phyloP scores from a whole-genome alignment of 2,888 invertebrate species.

The Carabus problematicus region DNA sequence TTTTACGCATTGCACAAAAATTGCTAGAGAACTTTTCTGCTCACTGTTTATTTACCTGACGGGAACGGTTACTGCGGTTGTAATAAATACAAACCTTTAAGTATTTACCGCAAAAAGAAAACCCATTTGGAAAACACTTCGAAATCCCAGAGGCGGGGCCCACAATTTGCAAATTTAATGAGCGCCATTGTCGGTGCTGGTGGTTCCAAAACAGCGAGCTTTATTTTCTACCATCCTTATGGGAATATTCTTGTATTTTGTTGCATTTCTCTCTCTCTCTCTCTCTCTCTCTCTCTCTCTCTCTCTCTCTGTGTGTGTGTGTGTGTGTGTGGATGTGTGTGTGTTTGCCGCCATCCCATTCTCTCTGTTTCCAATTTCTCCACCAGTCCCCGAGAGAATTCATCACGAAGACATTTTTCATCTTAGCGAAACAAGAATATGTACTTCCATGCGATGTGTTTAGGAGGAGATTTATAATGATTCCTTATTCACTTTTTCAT shows the following conservation, averaged over 20 bases:
- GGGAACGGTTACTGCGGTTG: no score
- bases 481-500: constrained; percentile 21
- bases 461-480: constrained; percentile 35
- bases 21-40: no score
- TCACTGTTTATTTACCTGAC: no score
- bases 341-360: constrained; percentile 19
- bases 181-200: constrained; percentile 31
- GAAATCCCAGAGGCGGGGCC: constrained; percentile 25
- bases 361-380: constrained; percentile 25
- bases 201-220: constrained; percentile 23
- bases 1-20: no score
- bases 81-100: no score
- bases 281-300: constrained; percentile 28
- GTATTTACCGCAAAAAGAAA: no score
- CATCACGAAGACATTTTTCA: constrained; percentile 44
- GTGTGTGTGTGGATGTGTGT: constrained; percentile 22
- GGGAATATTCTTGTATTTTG: constrained; percentile 31
- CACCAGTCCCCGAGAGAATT: constrained; percentile 37
- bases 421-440: constrained; percentile 40
- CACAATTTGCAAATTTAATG: constrained; percentile 41
- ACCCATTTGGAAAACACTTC: no score
- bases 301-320: constrained; percentile 24
- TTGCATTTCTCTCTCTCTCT: constrained; percentile 21
- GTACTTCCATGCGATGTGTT: constrained; percentile 38
- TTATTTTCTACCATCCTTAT: constrained; percentile 20